Conservation (phyloP, 1,140 invertebrate species). For the Drosophila sproati region DNA sequence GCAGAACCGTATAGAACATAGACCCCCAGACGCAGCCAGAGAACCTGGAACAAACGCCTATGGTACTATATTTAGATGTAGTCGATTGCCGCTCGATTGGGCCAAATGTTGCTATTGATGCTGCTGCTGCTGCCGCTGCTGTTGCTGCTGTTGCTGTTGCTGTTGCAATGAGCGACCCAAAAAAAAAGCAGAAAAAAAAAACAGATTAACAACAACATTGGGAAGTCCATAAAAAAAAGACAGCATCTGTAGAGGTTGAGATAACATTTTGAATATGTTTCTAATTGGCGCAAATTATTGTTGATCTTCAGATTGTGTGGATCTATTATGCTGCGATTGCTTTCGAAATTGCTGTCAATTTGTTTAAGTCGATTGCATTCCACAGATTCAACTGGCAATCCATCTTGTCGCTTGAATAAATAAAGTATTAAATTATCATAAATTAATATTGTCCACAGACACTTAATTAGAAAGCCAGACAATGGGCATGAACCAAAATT, state of each 20-base stretch:
- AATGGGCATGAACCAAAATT: constrained; percentile 19
- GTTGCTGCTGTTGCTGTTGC: constrained; percentile 29
- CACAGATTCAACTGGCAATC: constrained; percentile 24
- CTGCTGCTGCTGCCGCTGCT: constrained; percentile 38
- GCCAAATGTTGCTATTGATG: constrained; percentile 50
- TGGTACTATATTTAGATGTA: constrained; percentile 69
- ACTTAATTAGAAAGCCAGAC: constrained; percentile 74
- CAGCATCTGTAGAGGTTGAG: constrained; percentile 38
- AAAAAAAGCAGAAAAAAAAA: constrained; percentile 13
- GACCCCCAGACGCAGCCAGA: constrained; percentile 5
- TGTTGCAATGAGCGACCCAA: constrained; percentile 45
- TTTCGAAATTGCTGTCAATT: constrained; percentile 64
- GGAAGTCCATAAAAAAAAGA: constrained; percentile 49
- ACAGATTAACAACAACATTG: constrained; percentile 16
- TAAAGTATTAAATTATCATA: constrained; percentile 79
- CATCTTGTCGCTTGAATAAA: constrained; percentile 24
- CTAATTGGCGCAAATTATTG: constrained; percentile 79
- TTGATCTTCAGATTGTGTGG: constrained; percentile 63
- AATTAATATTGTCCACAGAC: constrained; percentile 70
- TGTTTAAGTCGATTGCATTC: constrained; percentile 39
- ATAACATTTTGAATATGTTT: constrained; percentile 63
- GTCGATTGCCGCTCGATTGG: constrained; percentile 65
- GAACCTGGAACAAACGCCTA: constrained; percentile 48
- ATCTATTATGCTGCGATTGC: constrained; percentile 38
- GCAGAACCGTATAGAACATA: constrained; percentile 14